These are phyloP conservation scores for Pandemis corylana DNA, from an alignment of 2,888 invertebrate genomes.

Conservation along the genomic window DNA sequence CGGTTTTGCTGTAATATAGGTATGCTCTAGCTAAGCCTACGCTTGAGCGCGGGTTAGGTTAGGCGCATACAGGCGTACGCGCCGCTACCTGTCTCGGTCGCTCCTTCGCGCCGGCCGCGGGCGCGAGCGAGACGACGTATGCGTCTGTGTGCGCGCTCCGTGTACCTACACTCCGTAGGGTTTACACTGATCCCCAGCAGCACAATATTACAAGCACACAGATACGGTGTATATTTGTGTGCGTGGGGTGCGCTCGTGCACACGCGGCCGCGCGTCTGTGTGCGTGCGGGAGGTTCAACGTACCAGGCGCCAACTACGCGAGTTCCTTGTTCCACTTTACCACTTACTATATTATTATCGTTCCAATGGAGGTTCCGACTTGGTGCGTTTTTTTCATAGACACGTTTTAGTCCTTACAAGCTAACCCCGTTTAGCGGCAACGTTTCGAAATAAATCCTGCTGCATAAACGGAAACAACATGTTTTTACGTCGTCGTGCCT, in stretches of 20 bases:
- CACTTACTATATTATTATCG: slow-evolving; percentile 83
- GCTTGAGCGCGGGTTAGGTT: background rate
- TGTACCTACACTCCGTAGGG: slow-evolving; percentile 23
- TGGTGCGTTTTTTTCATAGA: slow-evolving; percentile 54
- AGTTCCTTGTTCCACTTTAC: slow-evolving; percentile 85
- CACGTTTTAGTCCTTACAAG: slow-evolving; percentile 53
- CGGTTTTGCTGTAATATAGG: slow-evolving; percentile 36
- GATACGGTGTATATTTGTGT: slow-evolving; percentile 6
- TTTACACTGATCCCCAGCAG: slow-evolving; percentile 24
- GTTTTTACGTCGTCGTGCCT: too few species aligned
- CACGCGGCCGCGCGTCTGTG: slow-evolving; percentile 44
- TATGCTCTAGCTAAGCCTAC: background rate
- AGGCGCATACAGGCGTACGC: slow-evolving; percentile 43
- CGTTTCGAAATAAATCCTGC: slow-evolving; percentile 6
- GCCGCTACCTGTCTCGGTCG: slow-evolving; percentile 20
- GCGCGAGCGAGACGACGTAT: slow-evolving; percentile 49
- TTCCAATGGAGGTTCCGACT: slow-evolving; percentile 77
- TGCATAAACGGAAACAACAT: background rate
- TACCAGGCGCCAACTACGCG: slow-evolving; percentile 80
- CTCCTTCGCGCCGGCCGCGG: slow-evolving; percentile 39
- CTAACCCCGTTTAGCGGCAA: slow-evolving; percentile 10
- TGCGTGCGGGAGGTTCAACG: slow-evolving; percentile 76
- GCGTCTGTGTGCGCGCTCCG: slow-evolving; percentile 47
- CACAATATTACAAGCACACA: slow-evolving; percentile 34
- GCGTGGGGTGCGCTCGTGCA: slow-evolving; percentile 34